Percentiles rank a stretch among this genome's conserved stretches.
Evolutionary conservation across 2,113 vertebrate genomes (phyloP).

Genomic region (Gymnogyps californianus): DNA sequence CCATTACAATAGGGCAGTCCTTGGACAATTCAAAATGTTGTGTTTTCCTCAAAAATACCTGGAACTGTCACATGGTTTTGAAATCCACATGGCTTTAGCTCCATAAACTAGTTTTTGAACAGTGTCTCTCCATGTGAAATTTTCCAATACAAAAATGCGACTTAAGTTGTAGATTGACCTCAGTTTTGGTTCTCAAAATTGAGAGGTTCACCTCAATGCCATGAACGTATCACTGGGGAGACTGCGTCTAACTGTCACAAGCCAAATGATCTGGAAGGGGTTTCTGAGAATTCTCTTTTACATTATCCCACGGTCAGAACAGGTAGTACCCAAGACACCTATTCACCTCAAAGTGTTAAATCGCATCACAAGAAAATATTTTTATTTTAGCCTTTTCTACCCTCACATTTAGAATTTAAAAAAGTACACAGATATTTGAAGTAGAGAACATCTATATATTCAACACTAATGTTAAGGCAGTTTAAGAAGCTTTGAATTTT

Average conservation of each 20-base stretch:
- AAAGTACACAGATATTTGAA: not conserved
- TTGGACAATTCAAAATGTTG: not conserved
- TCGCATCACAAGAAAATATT: not conserved
- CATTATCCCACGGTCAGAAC: not conserved
- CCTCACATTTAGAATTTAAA: not conserved
- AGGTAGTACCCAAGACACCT: not conserved
- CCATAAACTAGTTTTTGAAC: not conserved
- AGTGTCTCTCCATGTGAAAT: not conserved
- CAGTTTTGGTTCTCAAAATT: not conserved
- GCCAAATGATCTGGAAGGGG: not conserved
- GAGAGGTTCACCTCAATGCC: not conserved
- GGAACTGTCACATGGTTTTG: not conserved
- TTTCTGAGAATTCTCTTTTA: not conserved
- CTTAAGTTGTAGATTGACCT: not conserved
- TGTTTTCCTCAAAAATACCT: not conserved
- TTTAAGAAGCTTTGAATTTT: not conserved
- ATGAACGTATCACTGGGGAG: not conserved
- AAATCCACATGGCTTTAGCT: not conserved
- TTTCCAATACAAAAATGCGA: not conserved
- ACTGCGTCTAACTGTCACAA: not conserved
- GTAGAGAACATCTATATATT: not conserved
- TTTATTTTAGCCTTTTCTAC: not conserved
- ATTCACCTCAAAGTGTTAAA: not conserved
- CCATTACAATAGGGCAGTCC: not conserved
- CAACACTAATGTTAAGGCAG: not conserved